These are phyloP conservation scores for Terrapene triunguis DNA, from an alignment of 2,113 vertebrate species.

Conservation along the genomic window DNA sequence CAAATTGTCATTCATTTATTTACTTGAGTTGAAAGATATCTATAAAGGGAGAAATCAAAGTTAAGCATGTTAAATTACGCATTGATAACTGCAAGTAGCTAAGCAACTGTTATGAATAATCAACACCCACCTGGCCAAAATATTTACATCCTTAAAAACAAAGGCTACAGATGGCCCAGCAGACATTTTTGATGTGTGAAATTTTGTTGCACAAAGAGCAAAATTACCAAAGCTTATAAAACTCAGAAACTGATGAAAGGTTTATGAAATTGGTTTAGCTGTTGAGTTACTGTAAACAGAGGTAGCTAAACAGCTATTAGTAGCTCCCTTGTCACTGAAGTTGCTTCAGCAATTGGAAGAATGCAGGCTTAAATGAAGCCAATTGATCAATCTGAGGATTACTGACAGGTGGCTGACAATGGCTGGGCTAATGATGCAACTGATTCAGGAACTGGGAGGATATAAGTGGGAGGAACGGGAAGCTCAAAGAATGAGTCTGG, in stretches of 20 bases:
- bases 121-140: not conserved
- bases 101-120: not conserved
- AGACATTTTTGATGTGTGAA: not conserved
- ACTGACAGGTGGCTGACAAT: no score
- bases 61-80: not conserved
- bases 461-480: not conserved
- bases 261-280: not conserved
- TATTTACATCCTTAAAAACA: not conserved
- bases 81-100: not conserved
- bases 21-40: not conserved
- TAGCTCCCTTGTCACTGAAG: not conserved
- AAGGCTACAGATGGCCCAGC: not conserved
- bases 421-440: not conserved
- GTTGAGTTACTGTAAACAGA: not conserved
- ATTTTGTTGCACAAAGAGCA: not conserved
- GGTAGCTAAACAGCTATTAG: not conserved
- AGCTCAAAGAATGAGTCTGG: not conserved
- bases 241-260: not conserved
- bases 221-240: not conserved
- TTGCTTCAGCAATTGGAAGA: not conserved
- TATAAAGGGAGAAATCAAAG: not conserved
- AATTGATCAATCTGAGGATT: not conserved
- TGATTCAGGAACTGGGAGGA: not conserved
- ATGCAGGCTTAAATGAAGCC: not conserved
- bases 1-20: not conserved